These are phyloP conservation scores for Molorchus minor DNA, from an alignment of 2,888 invertebrate genomes.

Conservation along the genomic window DNA sequence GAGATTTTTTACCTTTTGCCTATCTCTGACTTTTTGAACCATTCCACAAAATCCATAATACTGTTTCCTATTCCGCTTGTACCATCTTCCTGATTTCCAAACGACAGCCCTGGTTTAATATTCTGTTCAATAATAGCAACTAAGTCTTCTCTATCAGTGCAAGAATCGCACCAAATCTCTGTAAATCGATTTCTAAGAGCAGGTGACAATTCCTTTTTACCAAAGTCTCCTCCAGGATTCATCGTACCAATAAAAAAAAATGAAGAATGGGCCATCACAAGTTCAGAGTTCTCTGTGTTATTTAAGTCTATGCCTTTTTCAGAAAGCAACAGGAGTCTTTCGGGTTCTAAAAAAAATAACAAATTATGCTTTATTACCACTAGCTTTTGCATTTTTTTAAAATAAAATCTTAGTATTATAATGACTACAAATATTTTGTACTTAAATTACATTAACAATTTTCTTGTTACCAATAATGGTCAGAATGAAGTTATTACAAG, in stretches of 20 bases:
- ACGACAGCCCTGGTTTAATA: constrained; percentile 66
- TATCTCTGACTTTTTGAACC: constrained; percentile 75
- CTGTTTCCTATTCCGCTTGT: constrained; percentile 71
- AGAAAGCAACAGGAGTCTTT: constrained; percentile 87
- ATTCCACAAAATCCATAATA: constrained; percentile 83
- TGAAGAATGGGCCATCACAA: constrained; percentile 72
- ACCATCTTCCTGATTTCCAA: constrained; percentile 66
- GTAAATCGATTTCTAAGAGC: constrained; percentile 97
- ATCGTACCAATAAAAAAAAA: constrained; percentile 97
- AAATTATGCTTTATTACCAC: too few relatives aligned
- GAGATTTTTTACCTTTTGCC: constrained; percentile 69
- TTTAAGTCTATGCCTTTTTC: constrained; percentile 82
- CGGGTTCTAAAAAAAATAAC: constrained; percentile 83
- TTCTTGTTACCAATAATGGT: too few relatives aligned
- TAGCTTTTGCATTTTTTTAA: too few relatives aligned
- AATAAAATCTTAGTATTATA: too few relatives aligned
- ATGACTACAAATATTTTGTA: too few relatives aligned
- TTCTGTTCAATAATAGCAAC: constrained; percentile 84
- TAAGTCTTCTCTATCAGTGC: constrained; percentile 77
- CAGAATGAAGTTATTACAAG: too few relatives aligned
- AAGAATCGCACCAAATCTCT: constrained; percentile 96
- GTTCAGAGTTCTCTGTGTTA: constrained; percentile 64
- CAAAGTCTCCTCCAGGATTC: constrained; percentile 99
- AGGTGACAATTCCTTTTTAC: constrained; percentile 98
- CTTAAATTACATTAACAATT: too few relatives aligned